Evolutionary conservation across 2,888 invertebrate species (phyloP).

Genomic region (Caenorhabditis plicata): DNA sequence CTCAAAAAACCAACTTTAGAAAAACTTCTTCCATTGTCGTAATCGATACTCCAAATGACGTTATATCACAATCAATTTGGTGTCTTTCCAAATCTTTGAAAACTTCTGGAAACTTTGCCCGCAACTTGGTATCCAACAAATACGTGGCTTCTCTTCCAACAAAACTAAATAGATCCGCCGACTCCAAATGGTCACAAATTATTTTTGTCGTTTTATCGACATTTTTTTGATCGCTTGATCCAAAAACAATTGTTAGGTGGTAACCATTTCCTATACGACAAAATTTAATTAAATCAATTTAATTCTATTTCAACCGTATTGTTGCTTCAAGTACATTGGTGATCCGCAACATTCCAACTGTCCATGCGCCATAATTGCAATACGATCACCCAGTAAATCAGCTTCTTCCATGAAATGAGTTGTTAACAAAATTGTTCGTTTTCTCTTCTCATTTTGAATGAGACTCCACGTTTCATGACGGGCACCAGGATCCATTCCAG

Average conservation of each 20-base stretch:
- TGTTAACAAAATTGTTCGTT: conserved; percentile 76
- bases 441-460: conserved; percentile 71
- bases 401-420: conserved; percentile 91
- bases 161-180: conserved; percentile 72
- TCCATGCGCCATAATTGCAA: conserved; percentile 84
- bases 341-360: conserved; percentile 80
- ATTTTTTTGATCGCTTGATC: conserved; percentile 43
- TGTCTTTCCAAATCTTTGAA: conserved; percentile 74
- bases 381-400: conserved; percentile 79
- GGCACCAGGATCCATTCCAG: conserved; percentile 71
- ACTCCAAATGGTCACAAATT: conserved; percentile 16
- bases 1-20: conserved; percentile 72
- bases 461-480: conserved; percentile 77
- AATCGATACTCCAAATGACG: conserved; percentile 81
- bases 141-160: conserved; percentile 79
- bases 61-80: conserved; percentile 72
- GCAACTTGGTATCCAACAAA: conserved; percentile 60
- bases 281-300: too few species aligned
- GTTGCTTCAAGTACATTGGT: conserved; percentile 76
- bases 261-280: conserved; percentile 81
- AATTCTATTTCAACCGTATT: conserved; percentile 73
- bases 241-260: conserved; percentile 75
- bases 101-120: conserved; percentile 71
- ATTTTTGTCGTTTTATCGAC: conserved; percentile 15
- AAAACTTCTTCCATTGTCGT: conserved; percentile 88